Base-by-base conservation (phyloP, 2,797 vertebrate species). In the Crocodylus rhombifer region DNA sequence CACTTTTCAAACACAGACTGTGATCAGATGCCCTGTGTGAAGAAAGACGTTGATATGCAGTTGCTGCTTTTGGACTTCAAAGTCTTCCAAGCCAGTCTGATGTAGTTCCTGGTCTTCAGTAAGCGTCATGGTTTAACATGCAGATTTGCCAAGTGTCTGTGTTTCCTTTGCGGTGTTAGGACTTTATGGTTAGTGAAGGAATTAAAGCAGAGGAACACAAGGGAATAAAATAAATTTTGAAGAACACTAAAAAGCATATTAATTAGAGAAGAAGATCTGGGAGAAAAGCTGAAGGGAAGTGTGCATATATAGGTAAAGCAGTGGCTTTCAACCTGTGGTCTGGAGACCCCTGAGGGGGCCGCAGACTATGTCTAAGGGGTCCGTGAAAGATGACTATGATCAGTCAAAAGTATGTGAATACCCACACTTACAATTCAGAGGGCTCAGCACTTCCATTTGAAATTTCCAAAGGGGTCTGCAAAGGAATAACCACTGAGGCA, bases 231-330 rank as follows among this genome's bases (percentile, higher is more conserved):
- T 64, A 87, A 5, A 71, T 77, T 67, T 79, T 89, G 84, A 42
- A 85, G 51, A 61, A 5, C 14, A 21, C 23, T 28, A 51, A 74
- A 88, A 25, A 23, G 71, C 82, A 88, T 69, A 17, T 26, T 17
- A 25, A 88, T 82, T 81, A 84, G 26, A 67, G 51, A 56, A n/a
- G 83, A 51, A 13, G 80, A 84, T 84, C 64, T 83, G 91, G 42
- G 85, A 65, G 80, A 21, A 51, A 74, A 92, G 93, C 69, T 76
- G 90, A 85, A 76, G 78, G 67, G 75, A 63, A 55, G n/a, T 83
- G 11, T 56, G 69, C 81, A 3, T 20, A 5, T 64, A 60, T 51
- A 51, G 42, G 42, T 51, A 51, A 51, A 51, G 42, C 42, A 51
- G 10, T 51, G 42, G 42, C 42, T 51, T 51, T 51, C 42, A 51